Evolutionary conservation across 2,888 invertebrate genomes (phyloP), one percentile per base, ranked within the genome.

Genomic region (Amiota minor): DNA sequence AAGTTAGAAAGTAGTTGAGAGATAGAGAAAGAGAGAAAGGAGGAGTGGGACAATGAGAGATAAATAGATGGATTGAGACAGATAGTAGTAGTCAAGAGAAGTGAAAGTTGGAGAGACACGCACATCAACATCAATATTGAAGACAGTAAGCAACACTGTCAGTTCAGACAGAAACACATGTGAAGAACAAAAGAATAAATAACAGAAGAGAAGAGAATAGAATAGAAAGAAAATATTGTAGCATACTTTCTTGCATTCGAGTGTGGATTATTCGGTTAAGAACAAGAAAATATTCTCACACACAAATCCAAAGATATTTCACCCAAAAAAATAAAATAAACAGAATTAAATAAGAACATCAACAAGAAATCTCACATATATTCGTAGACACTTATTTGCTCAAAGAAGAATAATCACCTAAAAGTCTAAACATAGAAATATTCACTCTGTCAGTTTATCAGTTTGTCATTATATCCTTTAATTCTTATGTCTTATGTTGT

Each of bases 221-320:
- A n/a, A n/a, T n/a, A n/a, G n/a, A n/a, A n/a, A n/a, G n/a, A 49
- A 35, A 62, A 56, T 9, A 68, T 67, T 70, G 18, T 47, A n/a
- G 59, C 70, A 14, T 55, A 61, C 56, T 64, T 69, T 20, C 71
- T 55, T 23, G 59, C 74, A 65, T 64, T 45, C 23, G 62, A 67
- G 50, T 68, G 45, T 69, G 62, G 62, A 62, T 62, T 62, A 62
- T 62, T 62, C 35, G 45, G 62, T 62, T 23, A 45, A 12, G 14
- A 70, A 70, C 20, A 68, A 68, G 14, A 68, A 18, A 14, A 16
- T 35, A 35, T 35, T 35, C 35, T 23, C 3, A 23, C 23, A 23
- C 23, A 23, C 23, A 23, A 3, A 35, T 6, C 2, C 35, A 35
- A 35, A 35, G 35, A 35, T 35, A 35, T 35, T 35, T 35, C 35